Conservation (phyloP, 2,797 vertebrate species). For the Babyrousa celebensis region DNA sequence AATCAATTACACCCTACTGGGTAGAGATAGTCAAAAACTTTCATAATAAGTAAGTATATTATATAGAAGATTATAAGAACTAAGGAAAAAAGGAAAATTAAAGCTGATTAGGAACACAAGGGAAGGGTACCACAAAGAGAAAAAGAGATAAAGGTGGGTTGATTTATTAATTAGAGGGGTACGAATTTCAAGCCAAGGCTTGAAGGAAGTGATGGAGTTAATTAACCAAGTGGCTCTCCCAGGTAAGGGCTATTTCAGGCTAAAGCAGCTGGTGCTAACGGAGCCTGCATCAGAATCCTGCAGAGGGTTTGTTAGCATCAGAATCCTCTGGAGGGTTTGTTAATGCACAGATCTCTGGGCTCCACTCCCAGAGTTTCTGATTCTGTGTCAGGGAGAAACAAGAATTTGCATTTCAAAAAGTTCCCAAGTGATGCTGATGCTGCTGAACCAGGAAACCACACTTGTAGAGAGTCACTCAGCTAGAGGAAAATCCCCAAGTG, state of each 20-base stretch:
- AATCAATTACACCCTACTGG: not conserved
- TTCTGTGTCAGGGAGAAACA: not conserved
- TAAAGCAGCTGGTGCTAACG: not conserved
- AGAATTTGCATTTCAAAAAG: not conserved
- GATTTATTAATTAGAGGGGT: not conserved
- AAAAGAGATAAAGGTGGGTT: not conserved
- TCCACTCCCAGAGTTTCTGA: not conserved
- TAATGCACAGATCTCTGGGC: not conserved
- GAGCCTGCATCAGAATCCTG: not conserved
- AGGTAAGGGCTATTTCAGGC: not conserved
- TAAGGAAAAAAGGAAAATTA: conserved; percentile 15
- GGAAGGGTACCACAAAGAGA: not conserved
- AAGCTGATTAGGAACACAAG: not conserved
- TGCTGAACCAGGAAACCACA: not conserved
- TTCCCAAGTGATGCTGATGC: not conserved
- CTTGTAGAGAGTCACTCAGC: not conserved
- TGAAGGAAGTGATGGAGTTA: not conserved
- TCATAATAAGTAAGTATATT: not conserved
- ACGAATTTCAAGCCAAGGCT: not conserved
- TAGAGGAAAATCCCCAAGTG: not conserved
- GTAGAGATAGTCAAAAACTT: not conserved
- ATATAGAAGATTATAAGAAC: not conserved
- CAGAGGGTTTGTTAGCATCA: not conserved
- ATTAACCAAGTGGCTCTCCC: not conserved
- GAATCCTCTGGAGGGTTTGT: not conserved